Evolutionary conservation across 2,888 invertebrate species (phyloP).

Genomic region (Camponotus fellah): DNA sequence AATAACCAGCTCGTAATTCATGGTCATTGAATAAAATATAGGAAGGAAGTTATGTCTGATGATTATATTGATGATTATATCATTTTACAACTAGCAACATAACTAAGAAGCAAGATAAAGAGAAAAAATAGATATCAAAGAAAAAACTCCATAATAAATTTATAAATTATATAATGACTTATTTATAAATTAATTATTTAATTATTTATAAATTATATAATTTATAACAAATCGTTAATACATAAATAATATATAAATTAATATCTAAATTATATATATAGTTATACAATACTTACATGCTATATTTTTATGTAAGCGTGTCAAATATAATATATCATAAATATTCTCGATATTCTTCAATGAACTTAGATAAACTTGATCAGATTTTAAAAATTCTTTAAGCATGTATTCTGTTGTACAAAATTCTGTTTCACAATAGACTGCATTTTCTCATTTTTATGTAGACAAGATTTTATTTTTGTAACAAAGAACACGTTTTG

Average conservation of each 20-base stretch:
- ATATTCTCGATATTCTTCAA: neutral
- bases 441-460: neutral
- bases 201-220: too few species aligned
- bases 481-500: neutral
- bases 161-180: too few species aligned
- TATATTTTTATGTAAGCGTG: conserved; percentile 3
- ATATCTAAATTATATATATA: neutral
- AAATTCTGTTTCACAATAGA: neutral
- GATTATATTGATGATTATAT: neutral
- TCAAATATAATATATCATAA: neutral
- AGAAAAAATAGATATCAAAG: neutral
- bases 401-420: neutral
- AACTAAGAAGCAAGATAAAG: neutral
- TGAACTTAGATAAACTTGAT: neutral
- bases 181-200: too few species aligned
- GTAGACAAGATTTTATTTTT: neutral
- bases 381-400: neutral
- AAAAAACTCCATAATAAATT: neutral
- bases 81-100: neutral
- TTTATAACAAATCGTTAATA: too few species aligned
- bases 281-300: neutral
- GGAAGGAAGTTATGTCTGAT: neutral
- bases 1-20: conserved; percentile 30
- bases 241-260: neutral
- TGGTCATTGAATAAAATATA: conserved; percentile 27